Evolutionary conservation across 2,113 vertebrate genomes (phyloP).

Genomic region (Meles meles): DNA sequence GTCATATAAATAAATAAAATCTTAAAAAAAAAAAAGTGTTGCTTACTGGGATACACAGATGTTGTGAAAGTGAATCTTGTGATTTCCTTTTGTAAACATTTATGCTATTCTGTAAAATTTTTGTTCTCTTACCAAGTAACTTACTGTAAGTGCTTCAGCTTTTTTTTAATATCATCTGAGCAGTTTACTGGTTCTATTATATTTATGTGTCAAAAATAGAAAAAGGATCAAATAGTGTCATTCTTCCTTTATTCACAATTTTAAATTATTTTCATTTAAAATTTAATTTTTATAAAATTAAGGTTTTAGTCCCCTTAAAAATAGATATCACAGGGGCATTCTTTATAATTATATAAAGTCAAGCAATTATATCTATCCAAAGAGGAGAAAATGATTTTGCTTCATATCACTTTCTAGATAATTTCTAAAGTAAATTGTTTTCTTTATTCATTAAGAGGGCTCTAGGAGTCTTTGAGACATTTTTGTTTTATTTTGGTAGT

Average conservation of each 20-base stretch:
- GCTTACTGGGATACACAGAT: neutral
- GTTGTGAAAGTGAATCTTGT: neutral
- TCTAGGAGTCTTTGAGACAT: neutral
- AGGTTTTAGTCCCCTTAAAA: neutral
- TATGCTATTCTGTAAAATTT: neutral
- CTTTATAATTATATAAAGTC: conserved; percentile 3
- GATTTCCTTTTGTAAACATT: neutral
- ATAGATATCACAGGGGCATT: neutral
- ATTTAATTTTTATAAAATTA: neutral
- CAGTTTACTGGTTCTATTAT: neutral
- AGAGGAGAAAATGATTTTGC: neutral
- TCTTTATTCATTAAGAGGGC: neutral
- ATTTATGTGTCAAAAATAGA: neutral
- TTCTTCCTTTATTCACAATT: neutral
- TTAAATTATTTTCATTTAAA: conserved; percentile 13
- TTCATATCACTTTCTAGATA: neutral
- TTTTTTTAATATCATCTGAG: neutral
- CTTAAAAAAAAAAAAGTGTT: too few species aligned
- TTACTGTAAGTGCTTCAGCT: neutral
- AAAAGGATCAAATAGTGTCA: neutral
- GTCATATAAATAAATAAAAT: too few species aligned
- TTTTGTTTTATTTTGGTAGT: neutral
- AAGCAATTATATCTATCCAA: neutral
- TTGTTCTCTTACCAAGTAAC: neutral
- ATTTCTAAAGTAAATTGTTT: neutral